These are phyloP conservation scores for Datnioides undecimradiatus DNA, from an alignment of 2,113 vertebrate species.

Conservation along the genomic window DNA sequence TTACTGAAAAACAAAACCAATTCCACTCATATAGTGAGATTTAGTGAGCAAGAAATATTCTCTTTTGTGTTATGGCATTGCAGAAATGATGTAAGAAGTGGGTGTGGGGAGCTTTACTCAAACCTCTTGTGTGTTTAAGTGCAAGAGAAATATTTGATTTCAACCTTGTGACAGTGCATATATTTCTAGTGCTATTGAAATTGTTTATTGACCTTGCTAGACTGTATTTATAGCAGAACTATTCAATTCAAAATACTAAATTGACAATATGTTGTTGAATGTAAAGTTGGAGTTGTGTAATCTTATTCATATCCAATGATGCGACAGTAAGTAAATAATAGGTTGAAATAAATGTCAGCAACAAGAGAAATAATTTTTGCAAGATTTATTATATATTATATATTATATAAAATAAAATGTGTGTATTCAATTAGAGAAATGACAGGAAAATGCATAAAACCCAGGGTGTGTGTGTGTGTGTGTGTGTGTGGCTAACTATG, in stretches of 20 bases:
- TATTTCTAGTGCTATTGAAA: background rate
- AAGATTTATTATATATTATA: no score
- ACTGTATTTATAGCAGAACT: constrained; percentile 13
- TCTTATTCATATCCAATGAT: background rate
- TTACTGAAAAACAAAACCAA: background rate
- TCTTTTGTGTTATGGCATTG: background rate
- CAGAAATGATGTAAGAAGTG: constrained; percentile 56
- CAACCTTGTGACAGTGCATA: constrained; percentile 3
- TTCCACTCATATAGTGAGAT: no score
- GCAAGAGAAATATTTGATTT: constrained; percentile 18
- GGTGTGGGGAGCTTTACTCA: constrained; percentile 40
- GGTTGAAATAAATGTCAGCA: background rate
- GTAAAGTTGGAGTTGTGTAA: background rate
- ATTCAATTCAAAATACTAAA: background rate
- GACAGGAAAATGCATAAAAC: no score
- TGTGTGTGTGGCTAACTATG: no score
- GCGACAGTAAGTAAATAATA: constrained; percentile 2
- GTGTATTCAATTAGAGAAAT: no score
- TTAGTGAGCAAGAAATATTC: background rate
- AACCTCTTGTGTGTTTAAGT: constrained; percentile 2
- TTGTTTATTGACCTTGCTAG: background rate
- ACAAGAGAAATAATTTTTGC: background rate
- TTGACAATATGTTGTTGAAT: background rate
- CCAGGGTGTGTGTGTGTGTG: no score
- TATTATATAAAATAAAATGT: no score